Base-by-base conservation (phyloP, 2,888 invertebrate genomes). In the Drosophila multiciliata region DNA sequence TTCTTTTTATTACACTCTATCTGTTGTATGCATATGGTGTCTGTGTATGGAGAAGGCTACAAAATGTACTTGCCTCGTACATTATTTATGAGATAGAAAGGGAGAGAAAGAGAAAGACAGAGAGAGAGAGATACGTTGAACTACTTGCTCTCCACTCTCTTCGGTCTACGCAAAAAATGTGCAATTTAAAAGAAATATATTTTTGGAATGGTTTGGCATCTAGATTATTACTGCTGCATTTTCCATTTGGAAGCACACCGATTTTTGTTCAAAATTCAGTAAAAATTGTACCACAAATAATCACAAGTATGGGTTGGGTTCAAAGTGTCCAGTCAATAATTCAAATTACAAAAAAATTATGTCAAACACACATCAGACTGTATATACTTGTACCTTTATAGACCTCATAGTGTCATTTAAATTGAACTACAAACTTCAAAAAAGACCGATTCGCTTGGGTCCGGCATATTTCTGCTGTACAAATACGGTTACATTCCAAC, bases 61-160 rank as follows among this genome's bases (percentile, higher is more conserved):
- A 20, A 45, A 8, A 15, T 45, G 15, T 23, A 23, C 23, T 8
- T 45, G 15, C 45, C 15, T 2, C 8, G 23, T 45, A 45, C 20
- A 45, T 23, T 20, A 15, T 23, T 15, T 12, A 15, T 15, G 45
- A 45, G 45, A 7, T 29, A 29, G 29, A 29, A 29, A 29, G 29
- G 29, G 29, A 29, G 29, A 29, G 29, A 29, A 29, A 29, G 29
- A 29, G 2, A 29, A 29, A 29, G 7, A 29, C 29, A 15, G 20
- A 15, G 49, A 50, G 38, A 50, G 33, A 26, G n/a, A 60, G n/a
- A 17, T 20, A 62, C 23, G 23, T 17, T 53, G 35, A 36, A 6
- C 4, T 17, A 35, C 5, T 20, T 36, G 35, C 11, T 35, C 17
- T 23, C 35, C 26, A 23, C 23, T 49, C 17, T 49, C 15, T 26